These are phyloP conservation scores for Nannospalax galili DNA, from an alignment of 2,113 vertebrate genomes.

Conservation along the genomic window DNA sequence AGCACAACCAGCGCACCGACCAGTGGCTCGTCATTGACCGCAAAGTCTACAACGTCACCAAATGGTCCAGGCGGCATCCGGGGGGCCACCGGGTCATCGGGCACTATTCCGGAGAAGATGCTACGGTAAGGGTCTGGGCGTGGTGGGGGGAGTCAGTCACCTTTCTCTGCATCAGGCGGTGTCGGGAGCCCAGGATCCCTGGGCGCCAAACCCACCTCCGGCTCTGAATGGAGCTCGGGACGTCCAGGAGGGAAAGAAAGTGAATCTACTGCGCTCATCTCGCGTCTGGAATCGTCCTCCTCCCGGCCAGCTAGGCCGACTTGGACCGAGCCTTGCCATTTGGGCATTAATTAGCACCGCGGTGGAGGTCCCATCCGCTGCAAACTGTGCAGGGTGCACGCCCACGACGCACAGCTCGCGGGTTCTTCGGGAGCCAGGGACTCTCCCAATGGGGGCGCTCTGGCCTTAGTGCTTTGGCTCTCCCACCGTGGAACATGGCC, in stretches of 20 bases:
- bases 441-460: conserved; percentile 39
- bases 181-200: not conserved
- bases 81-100: conserved; percentile 91
- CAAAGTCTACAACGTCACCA: conserved; percentile 94
- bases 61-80: conserved; percentile 92
- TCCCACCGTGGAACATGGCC: conserved; percentile 56
- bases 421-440: not conserved
- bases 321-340: not conserved
- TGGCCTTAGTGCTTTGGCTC: not conserved
- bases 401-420: not conserved
- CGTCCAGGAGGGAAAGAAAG: not conserved
- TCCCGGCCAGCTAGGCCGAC: not conserved
- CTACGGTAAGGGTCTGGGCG: conserved; percentile 92
- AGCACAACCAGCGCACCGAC: conserved; percentile 90
- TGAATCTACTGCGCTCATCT: not conserved
- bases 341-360: not conserved
- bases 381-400: not conserved
- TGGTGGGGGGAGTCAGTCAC: not conserved
- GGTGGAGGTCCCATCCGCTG: not conserved
- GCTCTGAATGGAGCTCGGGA: not conserved
- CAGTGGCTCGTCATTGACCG: conserved; percentile 95
- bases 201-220: not conserved
- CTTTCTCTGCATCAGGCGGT: not conserved
- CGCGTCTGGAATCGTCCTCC: not conserved
- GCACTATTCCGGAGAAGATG: conserved; percentile 96